phyloP scores from a whole-genome alignment of 1,140 invertebrate species.

The Brachionus rubens region DNA sequence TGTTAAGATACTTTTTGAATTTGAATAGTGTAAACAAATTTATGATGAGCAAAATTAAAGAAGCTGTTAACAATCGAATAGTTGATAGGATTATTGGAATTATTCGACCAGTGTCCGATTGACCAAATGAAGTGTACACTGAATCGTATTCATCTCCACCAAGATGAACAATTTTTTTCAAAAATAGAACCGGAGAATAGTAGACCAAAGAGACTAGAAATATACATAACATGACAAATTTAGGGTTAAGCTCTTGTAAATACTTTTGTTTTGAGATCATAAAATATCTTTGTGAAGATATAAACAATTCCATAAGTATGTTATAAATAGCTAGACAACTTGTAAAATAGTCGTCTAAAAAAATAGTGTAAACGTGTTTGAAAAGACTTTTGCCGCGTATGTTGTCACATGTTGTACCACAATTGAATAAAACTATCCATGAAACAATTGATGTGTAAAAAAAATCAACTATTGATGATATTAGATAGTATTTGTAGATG shows the following conservation, averaged over 20 bases:
- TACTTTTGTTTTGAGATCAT: neutral
- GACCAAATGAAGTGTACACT: neutral
- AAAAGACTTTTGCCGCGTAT: neutral
- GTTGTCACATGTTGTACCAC: conserved; percentile 23
- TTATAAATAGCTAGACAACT: conserved; percentile 26
- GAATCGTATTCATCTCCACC: neutral
- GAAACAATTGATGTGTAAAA: neutral
- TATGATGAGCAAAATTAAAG: neutral
- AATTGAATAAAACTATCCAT: neutral
- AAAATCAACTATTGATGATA: neutral
- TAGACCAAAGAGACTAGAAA: neutral
- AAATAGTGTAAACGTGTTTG: neutral
- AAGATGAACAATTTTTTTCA: neutral
- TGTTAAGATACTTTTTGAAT: neutral
- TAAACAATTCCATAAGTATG: neutral
- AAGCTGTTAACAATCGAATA: neutral
- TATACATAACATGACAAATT: neutral
- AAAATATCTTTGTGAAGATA: conserved; percentile 10
- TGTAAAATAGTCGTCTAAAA: conserved; percentile 7
- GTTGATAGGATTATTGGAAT: conserved; percentile 4
- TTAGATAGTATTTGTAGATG: conserved; percentile 19
- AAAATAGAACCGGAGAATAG: neutral
- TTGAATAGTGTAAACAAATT: neutral
- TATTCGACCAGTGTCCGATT: neutral
- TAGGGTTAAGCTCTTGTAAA: neutral